Percentiles rank a stretch among this genome's conserved stretches.
Evolutionary conservation across 2,113 vertebrate species (phyloP).

Genomic region (Sinocyclocheilus grahami): DNA sequence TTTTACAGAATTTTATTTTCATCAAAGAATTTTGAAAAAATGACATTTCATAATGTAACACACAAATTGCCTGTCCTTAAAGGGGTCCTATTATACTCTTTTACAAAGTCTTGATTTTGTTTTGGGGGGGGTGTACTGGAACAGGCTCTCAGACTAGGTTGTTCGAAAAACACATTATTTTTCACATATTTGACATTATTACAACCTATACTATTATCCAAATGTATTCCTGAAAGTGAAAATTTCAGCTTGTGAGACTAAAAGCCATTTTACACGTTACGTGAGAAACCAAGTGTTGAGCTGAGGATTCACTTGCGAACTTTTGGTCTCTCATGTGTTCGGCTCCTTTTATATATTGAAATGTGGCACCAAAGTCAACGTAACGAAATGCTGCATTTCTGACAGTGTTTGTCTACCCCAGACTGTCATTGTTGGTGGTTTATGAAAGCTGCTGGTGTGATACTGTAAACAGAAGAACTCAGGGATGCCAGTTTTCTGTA

Average conservation of each 20-base stretch:
- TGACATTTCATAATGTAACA: not conserved
- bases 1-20: too few species aligned
- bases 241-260: not conserved
- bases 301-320: not conserved
- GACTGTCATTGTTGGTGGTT: not conserved
- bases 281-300: not conserved
- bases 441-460: not conserved
- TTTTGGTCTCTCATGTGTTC: not conserved
- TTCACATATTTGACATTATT: too few species aligned
- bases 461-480: not conserved
- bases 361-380: not conserved
- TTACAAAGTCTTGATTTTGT: too few species aligned
- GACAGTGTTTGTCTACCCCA: not conserved
- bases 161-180: too few species aligned
- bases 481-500: not conserved
- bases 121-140: too few species aligned
- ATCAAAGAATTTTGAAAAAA: not conserved
- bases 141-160: too few species aligned
- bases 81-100: too few species aligned
- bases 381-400: not conserved
- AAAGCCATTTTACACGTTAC: not conserved
- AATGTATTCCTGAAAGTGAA: not conserved
- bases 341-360: not conserved
- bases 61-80: too few species aligned
- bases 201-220: not conserved